Evolutionary conservation across 92 coral and sea anemone species (phyloP).

Genomic region (Chrysogorgia sp.): DNA sequence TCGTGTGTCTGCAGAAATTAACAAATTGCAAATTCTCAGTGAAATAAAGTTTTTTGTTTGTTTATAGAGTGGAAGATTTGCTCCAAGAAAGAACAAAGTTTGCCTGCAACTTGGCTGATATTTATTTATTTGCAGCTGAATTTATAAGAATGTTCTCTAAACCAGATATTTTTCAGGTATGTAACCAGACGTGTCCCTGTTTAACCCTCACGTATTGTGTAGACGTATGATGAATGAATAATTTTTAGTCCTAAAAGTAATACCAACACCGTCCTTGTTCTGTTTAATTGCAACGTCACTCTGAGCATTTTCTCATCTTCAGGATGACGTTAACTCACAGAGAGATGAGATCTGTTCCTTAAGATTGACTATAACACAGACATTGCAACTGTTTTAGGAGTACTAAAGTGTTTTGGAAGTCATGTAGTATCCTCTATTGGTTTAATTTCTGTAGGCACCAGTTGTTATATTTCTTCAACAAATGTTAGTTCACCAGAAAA

Average conservation of each 20-base stretch:
- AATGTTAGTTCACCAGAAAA: slow-evolving; percentile 82
- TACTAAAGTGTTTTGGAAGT: too few relatives aligned
- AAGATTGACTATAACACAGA: too few relatives aligned
- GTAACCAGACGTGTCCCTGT: too few relatives aligned
- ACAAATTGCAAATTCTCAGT: neutral
- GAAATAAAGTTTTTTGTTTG: neutral
- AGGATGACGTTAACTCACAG: too few relatives aligned
- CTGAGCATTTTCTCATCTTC: too few relatives aligned
- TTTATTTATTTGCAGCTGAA: slow-evolving; percentile 93
- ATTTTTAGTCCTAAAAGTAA: too few relatives aligned
- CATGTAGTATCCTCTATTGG: too few relatives aligned
- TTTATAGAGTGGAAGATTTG: slow-evolving; percentile 70
- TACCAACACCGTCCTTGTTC: too few relatives aligned
- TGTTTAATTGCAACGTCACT: too few relatives aligned
- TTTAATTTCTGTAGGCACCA: slow-evolving; percentile 71
- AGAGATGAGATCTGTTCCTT: too few relatives aligned
- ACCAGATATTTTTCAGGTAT: slow-evolving; percentile 92
- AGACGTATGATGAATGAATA: neutral
- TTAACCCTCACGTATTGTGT: neutral
- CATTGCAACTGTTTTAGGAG: too few relatives aligned
- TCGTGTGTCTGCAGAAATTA: neutral
- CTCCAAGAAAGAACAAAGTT: slow-evolving; percentile 88
- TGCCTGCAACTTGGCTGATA: slow-evolving; percentile 77
- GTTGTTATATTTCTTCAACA: slow-evolving; percentile 94
- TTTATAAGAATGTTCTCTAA: slow-evolving; percentile 84